phyloP scores from a whole-genome alignment of 2,113 vertebrate genomes.

The Sarotherodon lohbergeri region DNA sequence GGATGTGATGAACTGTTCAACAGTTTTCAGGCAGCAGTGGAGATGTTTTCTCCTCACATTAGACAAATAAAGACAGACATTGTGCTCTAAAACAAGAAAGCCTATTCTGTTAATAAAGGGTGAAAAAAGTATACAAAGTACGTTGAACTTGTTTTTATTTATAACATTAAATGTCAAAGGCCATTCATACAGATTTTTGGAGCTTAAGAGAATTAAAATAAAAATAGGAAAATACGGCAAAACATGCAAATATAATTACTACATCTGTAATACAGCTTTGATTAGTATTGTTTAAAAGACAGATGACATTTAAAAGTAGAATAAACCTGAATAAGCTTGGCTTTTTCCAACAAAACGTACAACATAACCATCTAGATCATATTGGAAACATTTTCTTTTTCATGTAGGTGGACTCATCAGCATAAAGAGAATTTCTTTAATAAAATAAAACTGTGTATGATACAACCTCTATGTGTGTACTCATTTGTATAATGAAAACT shows the following conservation, averaged over 20 bases:
- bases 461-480: background rate
- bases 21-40: background rate
- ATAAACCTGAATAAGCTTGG: background rate
- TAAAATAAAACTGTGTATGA: background rate
- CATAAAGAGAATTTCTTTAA: background rate
- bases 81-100: background rate
- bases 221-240: background rate
- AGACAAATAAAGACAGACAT: background rate
- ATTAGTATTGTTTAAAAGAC: background rate
- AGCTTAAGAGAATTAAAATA: background rate
- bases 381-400: background rate
- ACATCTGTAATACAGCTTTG: background rate
- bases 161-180: background rate
- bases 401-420: background rate
- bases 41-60: background rate
- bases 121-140: background rate
- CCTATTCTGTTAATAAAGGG: background rate
- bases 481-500: background rate
- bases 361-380: background rate
- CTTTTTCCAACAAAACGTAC: background rate
- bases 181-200: background rate
- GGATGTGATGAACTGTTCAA: background rate
- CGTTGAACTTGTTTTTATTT: background rate
- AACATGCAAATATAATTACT: background rate
- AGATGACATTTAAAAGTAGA: background rate